Evolutionary conservation across 2,888 invertebrate genomes (phyloP).

Genomic region (Drosophila antonietae): DNA sequence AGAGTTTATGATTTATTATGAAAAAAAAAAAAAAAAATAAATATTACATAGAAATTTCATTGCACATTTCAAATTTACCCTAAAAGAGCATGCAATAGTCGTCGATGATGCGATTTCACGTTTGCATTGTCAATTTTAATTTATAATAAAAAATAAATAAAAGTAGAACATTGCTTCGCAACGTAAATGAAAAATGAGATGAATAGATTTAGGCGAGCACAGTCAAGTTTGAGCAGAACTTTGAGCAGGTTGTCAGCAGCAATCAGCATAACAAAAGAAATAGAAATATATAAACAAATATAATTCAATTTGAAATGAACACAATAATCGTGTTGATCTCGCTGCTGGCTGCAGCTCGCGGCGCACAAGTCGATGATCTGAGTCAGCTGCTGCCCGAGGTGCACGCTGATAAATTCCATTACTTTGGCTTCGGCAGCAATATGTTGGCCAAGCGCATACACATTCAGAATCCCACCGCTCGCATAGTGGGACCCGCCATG

Average conservation of each 20-base stretch:
- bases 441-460: conserved; percentile 91
- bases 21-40: no score
- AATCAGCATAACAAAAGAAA: background rate
- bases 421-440: conserved; percentile 97
- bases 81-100: background rate
- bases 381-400: conserved; percentile 41
- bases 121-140: background rate
- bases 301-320: conserved; percentile 13
- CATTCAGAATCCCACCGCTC: conserved; percentile 91
- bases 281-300: background rate
- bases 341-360: background rate
- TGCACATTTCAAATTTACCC: background rate
- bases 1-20: no score
- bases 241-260: conserved; percentile 27
- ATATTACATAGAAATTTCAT: background rate
- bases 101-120: background rate
- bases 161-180: background rate
- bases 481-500: conserved; percentile 88
- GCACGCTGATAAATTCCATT: conserved; percentile 86
- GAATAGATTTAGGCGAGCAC: background rate
- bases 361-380: background rate
- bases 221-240: background rate
- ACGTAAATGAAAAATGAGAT: background rate
- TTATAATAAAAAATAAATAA: background rate
- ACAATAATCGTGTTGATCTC: background rate